phyloP scores from a whole-genome alignment of 2,888 invertebrate species.

The Hipparchia semele region DNA sequence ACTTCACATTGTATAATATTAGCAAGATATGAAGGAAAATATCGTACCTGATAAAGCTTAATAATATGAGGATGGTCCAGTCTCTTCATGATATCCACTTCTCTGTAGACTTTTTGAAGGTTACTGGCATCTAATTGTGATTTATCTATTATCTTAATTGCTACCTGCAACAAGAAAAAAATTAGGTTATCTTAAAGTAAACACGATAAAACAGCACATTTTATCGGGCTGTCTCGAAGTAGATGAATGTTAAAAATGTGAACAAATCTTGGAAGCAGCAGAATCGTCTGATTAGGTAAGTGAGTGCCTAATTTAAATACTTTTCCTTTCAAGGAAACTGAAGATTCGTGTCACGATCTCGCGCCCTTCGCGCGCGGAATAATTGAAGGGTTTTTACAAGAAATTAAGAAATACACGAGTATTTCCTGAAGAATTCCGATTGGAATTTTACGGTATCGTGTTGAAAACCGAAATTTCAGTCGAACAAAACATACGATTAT shows the following conservation, averaged over 20 bases:
- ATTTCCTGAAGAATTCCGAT: no score
- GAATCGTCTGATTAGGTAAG: constrained; percentile 3
- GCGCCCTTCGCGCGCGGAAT: constrained; percentile 13
- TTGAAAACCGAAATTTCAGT: not conserved
- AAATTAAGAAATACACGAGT: constrained; percentile 3
- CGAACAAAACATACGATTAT: not conserved
- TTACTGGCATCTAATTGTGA: constrained; percentile 95
- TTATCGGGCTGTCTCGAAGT: not conserved
- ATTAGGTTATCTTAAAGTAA: not conserved
- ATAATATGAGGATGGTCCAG: constrained; percentile 99
- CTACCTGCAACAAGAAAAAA: constrained; percentile 86
- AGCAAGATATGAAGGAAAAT: not conserved
- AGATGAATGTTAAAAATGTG: not conserved
- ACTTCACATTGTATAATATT: no score
- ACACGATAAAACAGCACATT: not conserved
- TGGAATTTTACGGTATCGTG: not conserved
- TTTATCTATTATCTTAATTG: constrained; percentile 98
- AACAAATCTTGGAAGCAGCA: not conserved
- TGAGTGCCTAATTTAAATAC: constrained; percentile 12
- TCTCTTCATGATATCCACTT: constrained; percentile 98
- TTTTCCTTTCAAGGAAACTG: not conserved
- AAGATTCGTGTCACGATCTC: constrained; percentile 19
- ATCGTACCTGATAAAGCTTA: constrained; percentile 94
- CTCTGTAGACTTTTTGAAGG: constrained; percentile 97
- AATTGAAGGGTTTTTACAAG: constrained; percentile 13